These are phyloP conservation scores for Pimephales promelas DNA, from an alignment of 2,113 vertebrate species.

Conservation along the genomic window DNA sequence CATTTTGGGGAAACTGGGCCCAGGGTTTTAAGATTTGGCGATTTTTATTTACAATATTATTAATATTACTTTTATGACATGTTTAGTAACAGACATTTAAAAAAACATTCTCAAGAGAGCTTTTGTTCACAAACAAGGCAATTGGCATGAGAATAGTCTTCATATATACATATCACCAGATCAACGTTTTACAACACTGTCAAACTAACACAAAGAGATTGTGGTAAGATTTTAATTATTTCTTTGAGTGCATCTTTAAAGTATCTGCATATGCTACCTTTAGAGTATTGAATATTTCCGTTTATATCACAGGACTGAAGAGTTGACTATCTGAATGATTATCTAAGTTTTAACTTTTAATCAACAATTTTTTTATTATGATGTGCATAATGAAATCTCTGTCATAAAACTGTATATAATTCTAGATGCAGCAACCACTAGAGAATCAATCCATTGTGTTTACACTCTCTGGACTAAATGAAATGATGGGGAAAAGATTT, in stretches of 20 bases:
- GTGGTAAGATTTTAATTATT: constrained; percentile 14
- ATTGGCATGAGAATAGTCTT: neutral
- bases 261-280: neutral
- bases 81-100: neutral
- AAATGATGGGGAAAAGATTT: constrained; percentile 39
- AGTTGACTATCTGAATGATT: neutral
- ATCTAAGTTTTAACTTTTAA: neutral
- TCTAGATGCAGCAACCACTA: constrained; percentile 29
- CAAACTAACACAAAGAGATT: neutral
- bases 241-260: neutral
- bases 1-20: no score
- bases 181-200: neutral
- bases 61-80: neutral
- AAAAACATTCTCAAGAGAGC: neutral
- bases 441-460: constrained; percentile 40
- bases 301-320: neutral
- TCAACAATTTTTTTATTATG: neutral
- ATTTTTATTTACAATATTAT: neutral
- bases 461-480: constrained; percentile 49
- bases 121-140: neutral
- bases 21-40: neutral
- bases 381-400: no score
- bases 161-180: neutral
- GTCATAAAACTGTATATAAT: neutral
- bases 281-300: neutral